Percentiles rank a stretch among this genome's conserved stretches.
Evolutionary conservation across 2,797 vertebrate species (phyloP).

Genomic region (Microhierax caerulescens): DNA sequence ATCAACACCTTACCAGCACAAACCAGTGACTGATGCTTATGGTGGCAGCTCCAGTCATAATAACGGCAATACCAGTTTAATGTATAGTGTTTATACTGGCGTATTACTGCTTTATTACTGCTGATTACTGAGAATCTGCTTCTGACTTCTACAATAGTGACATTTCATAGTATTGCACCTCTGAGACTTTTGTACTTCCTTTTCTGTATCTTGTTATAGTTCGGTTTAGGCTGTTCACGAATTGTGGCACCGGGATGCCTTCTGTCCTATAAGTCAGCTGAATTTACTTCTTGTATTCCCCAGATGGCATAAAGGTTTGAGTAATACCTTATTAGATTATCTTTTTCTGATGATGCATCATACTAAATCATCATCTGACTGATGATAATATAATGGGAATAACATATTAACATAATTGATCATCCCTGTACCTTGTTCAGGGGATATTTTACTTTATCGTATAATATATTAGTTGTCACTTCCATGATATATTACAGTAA

Average conservation of each 20-base stretch:
- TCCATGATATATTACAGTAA: slow-evolving; percentile 51
- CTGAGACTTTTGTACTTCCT: neutral
- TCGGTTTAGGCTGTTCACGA: slow-evolving; percentile 29
- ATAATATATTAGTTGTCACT: slow-evolving; percentile 60
- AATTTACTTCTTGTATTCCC: slow-evolving; percentile 38
- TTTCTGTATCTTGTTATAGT: slow-evolving; percentile 8
- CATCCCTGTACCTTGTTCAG: slow-evolving; percentile 66
- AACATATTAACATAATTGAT: slow-evolving; percentile 77
- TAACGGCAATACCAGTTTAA: neutral
- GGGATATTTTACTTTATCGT: slow-evolving; percentile 67
- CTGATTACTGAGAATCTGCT: neutral
- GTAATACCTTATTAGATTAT: slow-evolving; percentile 65
- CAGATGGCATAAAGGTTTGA: slow-evolving; percentile 55
- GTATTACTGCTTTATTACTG: neutral
- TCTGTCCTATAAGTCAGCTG: slow-evolving; percentile 33
- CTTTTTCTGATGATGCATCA: slow-evolving; percentile 64
- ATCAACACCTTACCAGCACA: neutral
- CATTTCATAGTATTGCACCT: neutral
- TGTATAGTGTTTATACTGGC: neutral
- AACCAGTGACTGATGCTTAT: neutral
- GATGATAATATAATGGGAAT: slow-evolving; percentile 67
- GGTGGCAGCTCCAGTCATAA: slow-evolving; percentile 29
- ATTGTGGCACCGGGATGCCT: slow-evolving; percentile 9
- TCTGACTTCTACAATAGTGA: neutral
- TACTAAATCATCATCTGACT: slow-evolving; percentile 65